These are phyloP conservation scores for Malurus splendens DNA, from an alignment of 2,797 vertebrate genomes.

Conservation along the genomic window DNA sequence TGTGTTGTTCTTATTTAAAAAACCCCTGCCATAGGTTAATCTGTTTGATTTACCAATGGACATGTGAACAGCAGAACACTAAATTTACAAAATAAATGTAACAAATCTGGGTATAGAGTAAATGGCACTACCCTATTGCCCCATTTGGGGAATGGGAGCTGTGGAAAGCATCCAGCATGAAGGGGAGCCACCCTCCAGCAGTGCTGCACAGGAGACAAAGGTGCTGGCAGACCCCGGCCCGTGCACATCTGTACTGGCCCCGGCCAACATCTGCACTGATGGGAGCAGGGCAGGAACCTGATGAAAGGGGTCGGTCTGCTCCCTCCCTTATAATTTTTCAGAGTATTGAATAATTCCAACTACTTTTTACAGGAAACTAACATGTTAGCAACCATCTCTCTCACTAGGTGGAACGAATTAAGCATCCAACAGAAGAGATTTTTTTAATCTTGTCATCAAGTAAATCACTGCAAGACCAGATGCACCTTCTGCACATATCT, in stretches of 20 bases:
- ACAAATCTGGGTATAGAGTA: background rate
- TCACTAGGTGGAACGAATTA: background rate
- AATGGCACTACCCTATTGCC: background rate
- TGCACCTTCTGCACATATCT: background rate
- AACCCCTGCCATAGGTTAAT: background rate
- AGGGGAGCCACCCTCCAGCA: background rate
- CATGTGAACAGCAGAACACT: background rate
- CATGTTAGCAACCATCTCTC: background rate
- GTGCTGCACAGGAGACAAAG: background rate
- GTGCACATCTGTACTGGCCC: too few species aligned
- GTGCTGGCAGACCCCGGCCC: background rate
- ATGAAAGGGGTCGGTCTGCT: background rate
- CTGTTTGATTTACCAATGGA: background rate
- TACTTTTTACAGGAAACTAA: background rate
- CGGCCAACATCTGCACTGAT: fast-evolving
- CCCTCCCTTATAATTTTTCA: background rate
- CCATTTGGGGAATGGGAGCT: background rate
- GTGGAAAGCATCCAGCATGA: background rate
- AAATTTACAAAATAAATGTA: background rate
- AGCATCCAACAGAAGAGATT: background rate
- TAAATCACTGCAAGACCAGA: background rate
- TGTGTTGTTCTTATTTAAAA: background rate
- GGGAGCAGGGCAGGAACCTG: background rate
- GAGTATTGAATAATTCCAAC: background rate
- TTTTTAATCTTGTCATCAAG: background rate